A percentile compares a stretch with the other conserved stretches of the same genome.
Evolutionary conservation across 92 coral and sea anemone genomes (phyloP).

Genomic region (Umimayanthus chanpuru): DNA sequence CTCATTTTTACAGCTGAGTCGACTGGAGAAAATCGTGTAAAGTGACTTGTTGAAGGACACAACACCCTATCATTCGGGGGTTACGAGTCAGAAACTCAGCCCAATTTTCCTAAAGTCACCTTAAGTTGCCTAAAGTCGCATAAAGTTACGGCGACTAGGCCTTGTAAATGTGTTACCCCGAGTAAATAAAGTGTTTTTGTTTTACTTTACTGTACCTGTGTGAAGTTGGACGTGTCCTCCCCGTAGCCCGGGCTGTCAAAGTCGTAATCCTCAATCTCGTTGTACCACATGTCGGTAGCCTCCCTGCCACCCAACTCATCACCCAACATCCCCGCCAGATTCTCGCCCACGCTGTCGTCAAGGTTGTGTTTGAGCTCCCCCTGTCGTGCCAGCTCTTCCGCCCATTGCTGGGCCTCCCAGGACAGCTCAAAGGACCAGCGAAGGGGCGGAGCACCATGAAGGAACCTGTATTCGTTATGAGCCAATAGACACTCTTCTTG

Average conservation of each 20-base stretch:
- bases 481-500: slow-evolving; percentile 92
- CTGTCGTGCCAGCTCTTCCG: slow-evolving; percentile 79
- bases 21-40: too few species aligned
- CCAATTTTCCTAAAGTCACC: too few species aligned
- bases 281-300: slow-evolving; percentile 95
- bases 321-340: slow-evolving; percentile 95
- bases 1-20: too few species aligned
- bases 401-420: slow-evolving; percentile 99
- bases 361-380: slow-evolving; percentile 92
- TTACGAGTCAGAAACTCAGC: too few species aligned
- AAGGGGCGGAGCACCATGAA: slow-evolving; percentile 87
- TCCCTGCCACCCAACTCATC: slow-evolving; percentile 89
- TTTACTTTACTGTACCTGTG: slow-evolving; percentile 67
- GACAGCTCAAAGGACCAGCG: slow-evolving; percentile 97
- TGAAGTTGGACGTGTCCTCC: slow-evolving; percentile 93
- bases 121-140: too few species aligned
- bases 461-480: slow-evolving; percentile 88
- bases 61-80: too few species aligned
- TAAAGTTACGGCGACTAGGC: too few species aligned
- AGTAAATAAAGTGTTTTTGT: too few species aligned
- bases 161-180: too few species aligned
- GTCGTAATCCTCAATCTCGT: slow-evolving; percentile 85
- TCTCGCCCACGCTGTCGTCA: slow-evolving; percentile 91
- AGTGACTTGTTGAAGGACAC: too few species aligned
- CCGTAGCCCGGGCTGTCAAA: slow-evolving; percentile 81